Conservation (phyloP, 2,113 vertebrate genomes). For the Peromyscus californicus region DNA sequence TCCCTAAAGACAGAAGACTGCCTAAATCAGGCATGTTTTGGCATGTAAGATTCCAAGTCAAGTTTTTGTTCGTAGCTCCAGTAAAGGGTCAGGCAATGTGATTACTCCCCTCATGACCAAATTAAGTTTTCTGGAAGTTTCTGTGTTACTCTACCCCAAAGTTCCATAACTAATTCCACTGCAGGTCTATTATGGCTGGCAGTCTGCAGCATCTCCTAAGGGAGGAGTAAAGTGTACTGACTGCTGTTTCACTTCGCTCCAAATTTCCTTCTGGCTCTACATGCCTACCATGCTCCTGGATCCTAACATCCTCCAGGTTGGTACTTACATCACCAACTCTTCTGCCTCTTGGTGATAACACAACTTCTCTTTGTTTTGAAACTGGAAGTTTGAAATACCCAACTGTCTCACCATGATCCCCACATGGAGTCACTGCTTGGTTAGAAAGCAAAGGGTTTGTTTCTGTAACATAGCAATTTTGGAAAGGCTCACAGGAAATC, state of each 20-base stretch:
- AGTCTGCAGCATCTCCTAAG: neutral
- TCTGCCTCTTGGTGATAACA: neutral
- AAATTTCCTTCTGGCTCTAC: neutral
- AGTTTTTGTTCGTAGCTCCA: neutral
- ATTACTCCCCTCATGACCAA: neutral
- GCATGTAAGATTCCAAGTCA: neutral
- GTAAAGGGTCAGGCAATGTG: neutral
- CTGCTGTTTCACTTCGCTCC: neutral
- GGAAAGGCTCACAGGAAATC: neutral
- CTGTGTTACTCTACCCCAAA: neutral
- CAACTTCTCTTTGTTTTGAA: neutral
- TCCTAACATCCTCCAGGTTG: rapidly evolving
- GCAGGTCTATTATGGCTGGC: rapidly evolving
- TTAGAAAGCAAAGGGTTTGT: neutral
- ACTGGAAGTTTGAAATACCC: neutral
- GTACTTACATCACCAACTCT: neutral
- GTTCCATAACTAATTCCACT: neutral
- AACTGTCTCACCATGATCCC: rapidly evolving
- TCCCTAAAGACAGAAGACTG: neutral
- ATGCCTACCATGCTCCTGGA: neutral
- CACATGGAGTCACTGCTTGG: neutral
- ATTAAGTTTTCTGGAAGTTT: neutral
- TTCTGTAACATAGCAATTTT: neutral
- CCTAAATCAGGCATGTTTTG: neutral
- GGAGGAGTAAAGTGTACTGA: neutral